A percentile compares a stretch with the other conserved stretches of the same genome.
phyloP scores from a whole-genome alignment of 1,140 invertebrate species.

The Parasteatoda tepidariorum region DNA sequence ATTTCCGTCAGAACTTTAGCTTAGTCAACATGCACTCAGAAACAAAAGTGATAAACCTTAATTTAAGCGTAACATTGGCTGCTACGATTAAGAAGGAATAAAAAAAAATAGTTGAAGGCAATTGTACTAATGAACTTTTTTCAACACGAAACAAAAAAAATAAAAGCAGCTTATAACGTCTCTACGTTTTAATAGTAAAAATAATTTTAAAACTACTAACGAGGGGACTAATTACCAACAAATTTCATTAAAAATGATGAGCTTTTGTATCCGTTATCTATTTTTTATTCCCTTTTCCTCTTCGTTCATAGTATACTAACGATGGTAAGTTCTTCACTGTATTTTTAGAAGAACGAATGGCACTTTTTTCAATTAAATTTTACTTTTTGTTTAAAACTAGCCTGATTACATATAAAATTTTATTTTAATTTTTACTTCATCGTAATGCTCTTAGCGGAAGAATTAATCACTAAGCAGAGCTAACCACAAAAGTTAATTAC shows the following conservation, averaged over 20 bases:
- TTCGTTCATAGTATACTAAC: constrained; percentile 19
- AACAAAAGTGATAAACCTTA: constrained; percentile 13
- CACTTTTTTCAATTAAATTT: too few species aligned
- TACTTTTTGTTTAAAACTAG: too few species aligned
- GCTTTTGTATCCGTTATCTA: constrained; percentile 38
- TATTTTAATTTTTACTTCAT: too few species aligned
- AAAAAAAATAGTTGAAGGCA: constrained; percentile 19
- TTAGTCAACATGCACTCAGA: background rate
- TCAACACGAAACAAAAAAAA: constrained; percentile 2
- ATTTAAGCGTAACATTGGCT: constrained; percentile 34
- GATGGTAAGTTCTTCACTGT: constrained; percentile 7
- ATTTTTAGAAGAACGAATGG: too few species aligned
- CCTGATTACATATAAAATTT: too few species aligned
- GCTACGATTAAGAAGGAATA: constrained; percentile 11
- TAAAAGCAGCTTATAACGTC: constrained; percentile 32
- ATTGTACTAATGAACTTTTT: constrained; percentile 43
- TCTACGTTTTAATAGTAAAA: constrained; percentile 21
- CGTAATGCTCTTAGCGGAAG: too few species aligned
- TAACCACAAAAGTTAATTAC: too few species aligned
- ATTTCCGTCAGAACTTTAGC: constrained; percentile 3
- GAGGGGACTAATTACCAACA: constrained; percentile 35
- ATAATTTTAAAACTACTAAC: constrained; percentile 29
- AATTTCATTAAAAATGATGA: constrained; percentile 47
- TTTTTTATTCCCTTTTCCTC: constrained; percentile 1
- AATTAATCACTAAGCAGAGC: too few species aligned